Evolutionary conservation across 2,113 vertebrate species (phyloP), one percentile per base, ranked within the genome.

Genomic region (Puntigrus tetrazona): DNA sequence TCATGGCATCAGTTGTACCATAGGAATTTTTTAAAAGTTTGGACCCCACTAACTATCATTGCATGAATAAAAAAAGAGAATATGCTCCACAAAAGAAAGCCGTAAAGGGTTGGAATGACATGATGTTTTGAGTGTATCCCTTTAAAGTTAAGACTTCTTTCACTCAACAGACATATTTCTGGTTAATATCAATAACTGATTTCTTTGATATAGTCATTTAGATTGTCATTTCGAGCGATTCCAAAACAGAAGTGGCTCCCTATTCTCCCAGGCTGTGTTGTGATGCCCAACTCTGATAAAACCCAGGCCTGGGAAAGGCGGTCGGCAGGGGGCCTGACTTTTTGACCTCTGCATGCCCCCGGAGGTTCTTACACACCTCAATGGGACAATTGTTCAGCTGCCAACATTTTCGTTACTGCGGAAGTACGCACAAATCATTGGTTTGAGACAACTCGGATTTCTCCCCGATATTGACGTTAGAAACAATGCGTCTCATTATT

Each of bases 261-360:
- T 78, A 11, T 41, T 86, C 81, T 81, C 76, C 36, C 72, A 70
- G 83, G 72, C 61, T 81, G 52, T 75, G 85, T 88, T 88, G 87
- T 81, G 88, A 89, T 88, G 85, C 73, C 81, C 87, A 69, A 20
- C 38, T 52, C 55, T 82, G 89, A 88, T 87, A 87, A 84, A 80
- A 81, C 69, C 70, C 52, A 74, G 79, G n/a, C 57, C 73, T 85
- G 82, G 84, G 78, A 85, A 85, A 81, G 55, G 29, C 72, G n/a
- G 74, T 78, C 65, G 77, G 67, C 73, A 82, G 65, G 90, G 92
- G 91, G 82, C 76, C 45, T 79, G 84, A 55, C 88, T 92, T 59
- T 27, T 78, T 91, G 93, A 93, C 92, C 92, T 87, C 87, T 88
- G 91, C 88, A 76, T 85, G 88, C 92, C 93, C 92, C 90, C 90